Conservation (phyloP, 2,113 vertebrate species). For the Colinus virginianus region DNA sequence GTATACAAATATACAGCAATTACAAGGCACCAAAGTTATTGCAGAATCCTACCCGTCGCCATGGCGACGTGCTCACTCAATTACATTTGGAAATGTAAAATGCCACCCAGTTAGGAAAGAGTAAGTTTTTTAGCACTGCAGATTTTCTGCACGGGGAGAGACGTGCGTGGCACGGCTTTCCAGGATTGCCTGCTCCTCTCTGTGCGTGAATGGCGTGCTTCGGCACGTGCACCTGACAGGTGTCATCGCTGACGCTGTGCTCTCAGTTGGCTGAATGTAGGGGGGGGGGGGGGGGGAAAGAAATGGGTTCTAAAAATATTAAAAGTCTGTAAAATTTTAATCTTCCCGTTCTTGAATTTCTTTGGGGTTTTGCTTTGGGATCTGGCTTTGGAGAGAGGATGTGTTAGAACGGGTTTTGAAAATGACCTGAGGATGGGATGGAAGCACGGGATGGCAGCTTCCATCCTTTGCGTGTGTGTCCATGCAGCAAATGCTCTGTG, state of each 20-base stretch:
- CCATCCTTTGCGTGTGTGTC: background rate
- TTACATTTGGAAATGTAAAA: conserved; percentile 73
- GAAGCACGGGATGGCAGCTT: background rate
- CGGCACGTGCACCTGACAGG: background rate
- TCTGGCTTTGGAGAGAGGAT: background rate
- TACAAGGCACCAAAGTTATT: conserved; percentile 75
- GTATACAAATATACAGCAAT: conserved; percentile 70
- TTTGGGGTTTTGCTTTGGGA: background rate
- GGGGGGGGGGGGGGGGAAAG: rapidly evolving
- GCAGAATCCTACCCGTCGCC: conserved; percentile 63
- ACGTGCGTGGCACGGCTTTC: conserved; percentile 8
- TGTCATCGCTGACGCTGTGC: background rate
- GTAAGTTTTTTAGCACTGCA: conserved; percentile 60
- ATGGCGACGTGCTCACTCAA: conserved; percentile 67
- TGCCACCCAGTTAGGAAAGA: conserved; percentile 72
- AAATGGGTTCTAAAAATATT: background rate
- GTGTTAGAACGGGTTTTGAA: background rate
- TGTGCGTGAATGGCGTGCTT: background rate
- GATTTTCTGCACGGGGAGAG: background rate
- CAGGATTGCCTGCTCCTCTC: conserved; percentile 1
- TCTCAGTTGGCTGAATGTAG: background rate
- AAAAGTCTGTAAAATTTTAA: background rate
- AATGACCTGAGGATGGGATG: background rate
- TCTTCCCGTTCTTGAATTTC: background rate
- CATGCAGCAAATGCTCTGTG: too few relatives aligned